These are phyloP conservation scores for Myotis davidii DNA, from an alignment of 2,113 vertebrate species.

Conservation along the genomic window DNA sequence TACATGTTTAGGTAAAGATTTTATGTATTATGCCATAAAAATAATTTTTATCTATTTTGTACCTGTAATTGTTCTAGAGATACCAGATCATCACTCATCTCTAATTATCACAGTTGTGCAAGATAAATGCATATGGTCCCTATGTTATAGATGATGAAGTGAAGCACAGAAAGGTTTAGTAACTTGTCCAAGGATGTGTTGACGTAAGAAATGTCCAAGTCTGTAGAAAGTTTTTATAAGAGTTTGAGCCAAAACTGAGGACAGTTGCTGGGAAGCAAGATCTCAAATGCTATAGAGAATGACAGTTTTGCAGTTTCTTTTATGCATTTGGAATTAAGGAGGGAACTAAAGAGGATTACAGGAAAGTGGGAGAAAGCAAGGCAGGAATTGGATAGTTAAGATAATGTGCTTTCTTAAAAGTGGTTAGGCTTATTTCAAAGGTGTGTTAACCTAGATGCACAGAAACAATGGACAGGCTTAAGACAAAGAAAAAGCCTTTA, in stretches of 20 bases:
- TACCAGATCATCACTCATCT: not conserved
- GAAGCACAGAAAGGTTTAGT: not conserved
- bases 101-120: not conserved
- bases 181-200: not conserved
- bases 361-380: not conserved
- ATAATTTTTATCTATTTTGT: conserved; percentile 16
- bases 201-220: not conserved
- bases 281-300: not conserved
- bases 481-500: not conserved
- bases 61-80: not conserved
- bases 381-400: not conserved
- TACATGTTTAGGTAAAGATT: conserved; percentile 10
- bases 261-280: not conserved
- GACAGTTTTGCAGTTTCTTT: not conserved
- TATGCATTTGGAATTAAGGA: not conserved
- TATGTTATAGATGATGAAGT: not conserved
- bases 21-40: not conserved
- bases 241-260: not conserved
- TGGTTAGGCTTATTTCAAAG: not conserved
- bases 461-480: not conserved
- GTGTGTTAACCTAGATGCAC: not conserved
- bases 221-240: not conserved
- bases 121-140: not conserved
- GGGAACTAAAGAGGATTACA: not conserved
- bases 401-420: not conserved